Evolutionary conservation across 2,888 invertebrate species (phyloP).

Genomic region (Plebejus argus): DNA sequence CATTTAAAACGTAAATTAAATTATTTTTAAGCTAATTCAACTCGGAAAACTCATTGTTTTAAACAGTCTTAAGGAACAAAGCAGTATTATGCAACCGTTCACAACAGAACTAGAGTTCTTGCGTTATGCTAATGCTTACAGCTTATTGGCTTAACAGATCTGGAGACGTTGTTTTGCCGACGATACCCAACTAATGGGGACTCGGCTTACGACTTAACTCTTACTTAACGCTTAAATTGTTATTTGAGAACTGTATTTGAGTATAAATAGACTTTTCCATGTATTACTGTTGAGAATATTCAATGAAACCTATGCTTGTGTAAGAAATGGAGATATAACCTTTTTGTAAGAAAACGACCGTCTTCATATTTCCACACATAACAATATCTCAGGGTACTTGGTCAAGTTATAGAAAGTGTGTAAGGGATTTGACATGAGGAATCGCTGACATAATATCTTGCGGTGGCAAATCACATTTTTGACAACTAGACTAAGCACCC

Average conservation of each 20-base stretch:
- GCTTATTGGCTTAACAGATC: slow-evolving; percentile 29
- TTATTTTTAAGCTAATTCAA: not conserved
- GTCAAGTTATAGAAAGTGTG: too few relatives aligned
- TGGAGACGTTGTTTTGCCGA: slow-evolving; percentile 23
- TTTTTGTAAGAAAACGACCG: not conserved
- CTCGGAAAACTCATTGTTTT: slow-evolving; percentile 15
- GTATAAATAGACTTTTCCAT: not conserved
- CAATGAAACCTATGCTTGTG: not conserved
- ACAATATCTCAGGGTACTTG: too few relatives aligned
- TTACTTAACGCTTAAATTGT: slow-evolving; percentile 29
- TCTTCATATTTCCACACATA: too few relatives aligned
- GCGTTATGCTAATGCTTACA: slow-evolving; percentile 27
- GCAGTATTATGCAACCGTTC: not conserved
- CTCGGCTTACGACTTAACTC: slow-evolving; percentile 28
- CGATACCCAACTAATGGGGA: slow-evolving; percentile 24
- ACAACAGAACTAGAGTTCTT: slow-evolving; percentile 24
- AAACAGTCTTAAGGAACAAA: slow-evolving; percentile 10
- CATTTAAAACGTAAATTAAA: not conserved
- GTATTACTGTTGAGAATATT: not conserved
- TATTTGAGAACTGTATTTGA: slow-evolving; percentile 25
- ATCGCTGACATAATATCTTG: too few relatives aligned
- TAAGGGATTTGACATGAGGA: too few relatives aligned
- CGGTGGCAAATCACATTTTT: too few relatives aligned
- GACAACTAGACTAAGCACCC: not conserved
- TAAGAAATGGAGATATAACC: not conserved